Base-by-base conservation (phyloP, 2,113 vertebrate species). In the Bungarus multicinctus region DNA sequence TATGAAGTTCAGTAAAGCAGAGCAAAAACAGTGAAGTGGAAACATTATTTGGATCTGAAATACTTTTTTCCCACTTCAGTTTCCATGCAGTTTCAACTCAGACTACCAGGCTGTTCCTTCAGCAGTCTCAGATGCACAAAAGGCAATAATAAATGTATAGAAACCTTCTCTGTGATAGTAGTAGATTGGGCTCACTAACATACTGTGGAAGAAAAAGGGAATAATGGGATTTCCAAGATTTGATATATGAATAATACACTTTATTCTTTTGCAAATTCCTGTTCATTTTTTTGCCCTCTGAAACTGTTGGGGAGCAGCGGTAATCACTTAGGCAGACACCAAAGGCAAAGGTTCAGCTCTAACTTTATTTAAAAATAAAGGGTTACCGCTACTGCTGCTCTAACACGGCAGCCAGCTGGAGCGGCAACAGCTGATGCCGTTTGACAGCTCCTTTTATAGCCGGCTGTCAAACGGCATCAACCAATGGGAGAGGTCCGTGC, bases 21-120 rank as follows among this genome's bases (percentile, higher is more conserved):
- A 96, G 93, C 91, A n/a, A 93, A 91, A 96, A 58, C 90, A 93
- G 93, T 94, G 94, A 96, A 96, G 95, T 93, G 95, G 94, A 95
- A 96, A 91, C 90, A 88, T 93, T 90, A 95, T 25, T 95, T 92
- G 95, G 93, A 88, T 91, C 69, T 95, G 90, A 94, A 96, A 94
- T 64, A 91, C 88, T 45, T 95, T 95, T 93, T 93, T 53, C 2
- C 45, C 89, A 93, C 93, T 90, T 93, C 96, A 95, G 52, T 91
- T 94, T 94, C 93, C 54, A 92, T 57, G 54, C 91, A 91, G 88
- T 39, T 95, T 95, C 93, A 90, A 92, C 89, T 94, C 92, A 94
- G 95, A 90, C 93, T 93, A 96, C 87, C 47, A 88, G 47, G 89
- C 39, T 90, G 23, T 45, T 95, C 88, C 96, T 95, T 87, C 88